Conservation (phyloP, 2,888 invertebrate species). For the Eupithecia vulgata region DNA sequence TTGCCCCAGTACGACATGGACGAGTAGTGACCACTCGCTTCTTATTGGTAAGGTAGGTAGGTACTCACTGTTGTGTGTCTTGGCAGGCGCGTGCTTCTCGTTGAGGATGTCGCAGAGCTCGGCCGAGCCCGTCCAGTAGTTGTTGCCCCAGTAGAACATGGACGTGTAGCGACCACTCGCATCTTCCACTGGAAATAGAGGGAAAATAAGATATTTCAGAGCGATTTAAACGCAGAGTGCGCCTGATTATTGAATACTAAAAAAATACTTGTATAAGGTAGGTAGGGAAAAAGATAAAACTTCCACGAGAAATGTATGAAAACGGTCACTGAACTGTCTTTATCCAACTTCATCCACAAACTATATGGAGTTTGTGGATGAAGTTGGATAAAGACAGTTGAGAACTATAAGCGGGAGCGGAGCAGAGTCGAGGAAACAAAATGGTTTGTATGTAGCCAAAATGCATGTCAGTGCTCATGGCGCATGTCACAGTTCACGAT, state of each 20-base stretch:
- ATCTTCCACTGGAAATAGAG: constrained; percentile 71
- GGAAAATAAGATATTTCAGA: neutral
- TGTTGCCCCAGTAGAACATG: constrained; percentile 92
- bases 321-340: neutral
- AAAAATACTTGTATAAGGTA: neutral
- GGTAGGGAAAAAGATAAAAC: neutral
- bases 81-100: constrained; percentile 66
- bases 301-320: neutral
- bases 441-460: too few species aligned
- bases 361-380: neutral
- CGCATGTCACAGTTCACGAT: neutral
- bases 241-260: neutral
- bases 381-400: neutral
- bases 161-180: constrained; percentile 91
- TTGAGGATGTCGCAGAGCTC: constrained; percentile 88
- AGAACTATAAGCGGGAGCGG: too few species aligned
- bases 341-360: too few species aligned
- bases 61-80: constrained; percentile 62
- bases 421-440: too few species aligned
- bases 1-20: constrained; percentile 93
- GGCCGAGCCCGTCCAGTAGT: constrained; percentile 91
- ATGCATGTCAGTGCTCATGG: neutral
- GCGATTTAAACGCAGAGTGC: neutral
- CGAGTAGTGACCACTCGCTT: constrained; percentile 89
- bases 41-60: constrained; percentile 33